A percentile compares a stretch with the other conserved stretches of the same genome.
phyloP scores from a whole-genome alignment of 2,888 invertebrate genomes.

The Drepanosiphum platanoidis region DNA sequence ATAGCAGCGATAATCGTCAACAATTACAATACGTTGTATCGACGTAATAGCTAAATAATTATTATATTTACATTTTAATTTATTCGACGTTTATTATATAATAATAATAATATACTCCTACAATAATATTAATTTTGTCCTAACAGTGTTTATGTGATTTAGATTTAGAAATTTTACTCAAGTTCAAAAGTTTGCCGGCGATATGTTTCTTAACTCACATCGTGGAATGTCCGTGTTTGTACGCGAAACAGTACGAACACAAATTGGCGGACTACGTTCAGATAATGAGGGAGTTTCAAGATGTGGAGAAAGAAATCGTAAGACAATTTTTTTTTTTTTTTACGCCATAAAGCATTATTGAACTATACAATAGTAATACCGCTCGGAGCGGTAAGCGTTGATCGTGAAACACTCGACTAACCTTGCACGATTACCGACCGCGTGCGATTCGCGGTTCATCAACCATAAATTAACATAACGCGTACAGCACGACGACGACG shows the following conservation, averaged over 20 bases:
- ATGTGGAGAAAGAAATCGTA: conserved; percentile 70
- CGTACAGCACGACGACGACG: neutral
- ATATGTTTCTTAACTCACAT: conserved; percentile 68
- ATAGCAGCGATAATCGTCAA: too few relatives aligned
- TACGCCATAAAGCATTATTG: neutral
- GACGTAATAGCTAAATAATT: neutral
- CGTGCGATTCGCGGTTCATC: neutral
- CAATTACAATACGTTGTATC: too few relatives aligned
- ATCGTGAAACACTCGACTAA: too few relatives aligned
- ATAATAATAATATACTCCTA: neutral
- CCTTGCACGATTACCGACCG: too few relatives aligned
- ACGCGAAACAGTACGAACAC: conserved; percentile 67
- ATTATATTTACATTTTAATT: neutral
- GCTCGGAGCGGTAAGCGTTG: too few relatives aligned
- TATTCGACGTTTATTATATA: neutral
- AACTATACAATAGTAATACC: too few relatives aligned
- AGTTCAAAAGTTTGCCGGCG: conserved; percentile 67
- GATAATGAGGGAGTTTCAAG: conserved; percentile 71
- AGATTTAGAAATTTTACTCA: conserved; percentile 68
- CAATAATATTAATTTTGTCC: neutral
- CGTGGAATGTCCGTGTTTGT: conserved; percentile 72
- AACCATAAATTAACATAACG: neutral
- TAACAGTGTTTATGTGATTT: conserved; percentile 61
- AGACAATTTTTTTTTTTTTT: conserved; percentile 63
- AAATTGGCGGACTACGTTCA: conserved; percentile 67